These are phyloP conservation scores for Rana temporaria DNA, from an alignment of 2,113 vertebrate species.

Conservation along the genomic window DNA sequence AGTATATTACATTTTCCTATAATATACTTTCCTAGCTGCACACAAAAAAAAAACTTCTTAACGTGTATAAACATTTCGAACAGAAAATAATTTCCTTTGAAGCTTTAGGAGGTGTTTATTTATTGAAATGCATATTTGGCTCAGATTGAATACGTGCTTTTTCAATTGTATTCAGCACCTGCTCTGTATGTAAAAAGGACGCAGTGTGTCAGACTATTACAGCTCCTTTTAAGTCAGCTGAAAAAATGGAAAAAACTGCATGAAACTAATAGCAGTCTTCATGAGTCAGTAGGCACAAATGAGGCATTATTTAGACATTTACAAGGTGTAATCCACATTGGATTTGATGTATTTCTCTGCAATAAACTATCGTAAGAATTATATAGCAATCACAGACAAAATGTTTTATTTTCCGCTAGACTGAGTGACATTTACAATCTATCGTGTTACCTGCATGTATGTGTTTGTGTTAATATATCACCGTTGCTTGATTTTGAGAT, in stretches of 20 bases:
- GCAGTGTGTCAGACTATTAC: slow-evolving; percentile 31
- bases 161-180: slow-evolving; percentile 18
- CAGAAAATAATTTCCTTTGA: background rate
- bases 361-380: background rate
- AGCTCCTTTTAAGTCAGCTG: slow-evolving; percentile 16
- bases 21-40: no score
- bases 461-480: no score
- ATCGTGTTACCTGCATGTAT: background rate
- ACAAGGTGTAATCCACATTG: slow-evolving; percentile 26
- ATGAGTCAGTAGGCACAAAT: slow-evolving; percentile 46
- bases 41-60: background rate
- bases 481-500: no score
- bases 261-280: slow-evolving; percentile 16
- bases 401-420: background rate
- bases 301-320: slow-evolving; percentile 32
- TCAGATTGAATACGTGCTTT: background rate
- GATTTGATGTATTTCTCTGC: slow-evolving; percentile 1
- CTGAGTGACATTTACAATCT: background rate
- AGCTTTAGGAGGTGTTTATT: background rate
- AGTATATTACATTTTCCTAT: no score
- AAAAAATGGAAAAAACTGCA: slow-evolving; percentile 38
- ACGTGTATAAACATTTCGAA: background rate
- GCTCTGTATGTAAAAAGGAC: background rate
- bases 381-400: background rate
- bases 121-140: background rate